Base-by-base conservation (phyloP, 2,888 invertebrate genomes). In the Tyria jacobaeae region DNA sequence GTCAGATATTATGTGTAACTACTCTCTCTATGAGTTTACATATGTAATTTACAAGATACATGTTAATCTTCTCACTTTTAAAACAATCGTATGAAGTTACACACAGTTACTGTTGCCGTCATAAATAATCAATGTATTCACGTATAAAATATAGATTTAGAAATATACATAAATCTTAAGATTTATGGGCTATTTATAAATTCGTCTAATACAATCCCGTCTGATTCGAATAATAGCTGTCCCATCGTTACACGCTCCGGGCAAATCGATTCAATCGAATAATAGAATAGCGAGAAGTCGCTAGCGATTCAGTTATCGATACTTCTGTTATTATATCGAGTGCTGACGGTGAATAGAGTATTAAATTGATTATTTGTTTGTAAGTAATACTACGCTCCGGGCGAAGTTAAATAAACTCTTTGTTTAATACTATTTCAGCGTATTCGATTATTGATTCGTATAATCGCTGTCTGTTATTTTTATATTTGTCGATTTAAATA, bases 301-400 rank as follows among this genome's bases (percentile, higher is more conserved):
- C 66, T 73, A 75, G 80, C 85, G 84, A 87, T 88, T 85, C 86
- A 84, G 77, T 76, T 80, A 81, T 84, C 85, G 86, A 88, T 88
- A 85, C 84, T 81, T 89, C 86, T 84, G 84, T 85, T 87, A 85
- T 86, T 86, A 82, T 82, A 86, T 81, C 79, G 81, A 76, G 76
- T 79, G 84, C 78, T 85, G 88, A 87, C 86, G 80, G 80, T 81
- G 74, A 79, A 85, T 85, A 78, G 84, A 85, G 85, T 86, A 84
- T 78, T 86, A 87, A 85, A 88, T 90, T 84, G 87, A 88, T 88
- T 89, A 86, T 85, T 81, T 80, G 81, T 77, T 77, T 81, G 80
- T 84, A 82, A 84, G 75, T 79, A 86, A 88, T 88, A 85, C 75
- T 65, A 72, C 70, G 86, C 89, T 85, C 64, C 68, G 62, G 84